These are phyloP conservation scores for Callorhinus ursinus DNA, from an alignment of 2,113 vertebrate species.

Conservation along the genomic window DNA sequence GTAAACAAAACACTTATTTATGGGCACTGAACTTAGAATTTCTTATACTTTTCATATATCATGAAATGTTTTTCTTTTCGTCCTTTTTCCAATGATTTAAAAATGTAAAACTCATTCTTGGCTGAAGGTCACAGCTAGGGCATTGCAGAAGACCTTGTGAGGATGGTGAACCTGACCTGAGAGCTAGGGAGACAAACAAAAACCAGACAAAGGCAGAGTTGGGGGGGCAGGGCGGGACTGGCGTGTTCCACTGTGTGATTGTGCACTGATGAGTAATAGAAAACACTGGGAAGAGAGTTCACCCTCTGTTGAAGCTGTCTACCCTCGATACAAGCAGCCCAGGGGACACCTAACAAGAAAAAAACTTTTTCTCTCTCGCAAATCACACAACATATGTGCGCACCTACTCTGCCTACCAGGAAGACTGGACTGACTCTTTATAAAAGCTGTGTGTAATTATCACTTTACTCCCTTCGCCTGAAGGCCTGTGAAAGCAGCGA, in stretches of 20 bases:
- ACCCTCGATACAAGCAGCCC: neutral
- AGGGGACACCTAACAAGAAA: neutral
- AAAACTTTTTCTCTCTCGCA: neutral
- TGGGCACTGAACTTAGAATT: neutral
- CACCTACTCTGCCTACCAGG: neutral
- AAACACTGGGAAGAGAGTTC: neutral
- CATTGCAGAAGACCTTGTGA: neutral
- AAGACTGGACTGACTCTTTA: neutral
- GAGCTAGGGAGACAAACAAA: neutral
- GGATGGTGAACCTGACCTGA: neutral
- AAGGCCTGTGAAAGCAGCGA: neutral
- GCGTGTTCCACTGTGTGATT: neutral
- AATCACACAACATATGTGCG: neutral
- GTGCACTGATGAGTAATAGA: neutral
- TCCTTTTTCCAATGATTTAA: neutral
- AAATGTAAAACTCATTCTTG: neutral
- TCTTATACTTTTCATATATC: neutral
- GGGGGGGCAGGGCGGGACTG: rapidly evolving
- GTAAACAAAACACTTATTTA: neutral
- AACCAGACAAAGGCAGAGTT: neutral
- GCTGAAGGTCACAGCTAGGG: neutral
- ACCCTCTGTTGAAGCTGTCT: neutral
- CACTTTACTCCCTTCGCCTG: neutral
- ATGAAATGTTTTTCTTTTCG: neutral
- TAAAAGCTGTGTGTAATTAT: neutral